A percentile compares a stretch with the other conserved stretches of the same genome.
Conservation (phyloP, 2,113 vertebrate species). For the Pollachius pollachius region DNA sequence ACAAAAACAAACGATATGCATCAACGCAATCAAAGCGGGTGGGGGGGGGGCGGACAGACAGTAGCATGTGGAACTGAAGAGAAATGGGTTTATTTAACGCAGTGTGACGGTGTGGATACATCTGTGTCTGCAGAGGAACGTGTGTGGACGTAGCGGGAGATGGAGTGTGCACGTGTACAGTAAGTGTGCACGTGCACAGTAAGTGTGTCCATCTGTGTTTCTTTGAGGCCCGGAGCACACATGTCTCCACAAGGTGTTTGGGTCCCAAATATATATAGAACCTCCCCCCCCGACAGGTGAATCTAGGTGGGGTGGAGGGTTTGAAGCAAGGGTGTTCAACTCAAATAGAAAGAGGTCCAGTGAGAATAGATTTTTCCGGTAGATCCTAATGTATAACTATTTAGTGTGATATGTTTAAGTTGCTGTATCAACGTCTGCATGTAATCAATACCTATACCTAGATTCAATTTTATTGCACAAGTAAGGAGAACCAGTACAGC, state of each 20-base stretch:
- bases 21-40: conserved; percentile 17
- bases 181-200: neutral
- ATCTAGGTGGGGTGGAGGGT: neutral
- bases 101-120: too few species aligned
- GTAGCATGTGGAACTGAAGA: neutral
- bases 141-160: neutral
- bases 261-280: neutral
- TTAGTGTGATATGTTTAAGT: too few species aligned
- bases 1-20: too few species aligned
- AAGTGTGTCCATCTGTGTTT: neutral
- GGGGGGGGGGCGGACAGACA: conserved; percentile 4
- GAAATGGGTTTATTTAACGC: neutral
- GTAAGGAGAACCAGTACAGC: too few species aligned
- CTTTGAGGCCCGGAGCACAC: neutral
- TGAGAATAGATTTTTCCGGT: too few species aligned
- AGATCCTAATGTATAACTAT: too few species aligned
- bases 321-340: too few species aligned
- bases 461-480: too few species aligned
- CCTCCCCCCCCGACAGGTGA: neutral
- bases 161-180: neutral
- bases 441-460: too few species aligned
- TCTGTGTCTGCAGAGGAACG: too few species aligned
- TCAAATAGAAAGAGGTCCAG: too few species aligned
- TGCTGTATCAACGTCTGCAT: too few species aligned
- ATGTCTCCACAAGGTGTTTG: neutral